These are phyloP conservation scores for Odontamblyopus lacepedii DNA, from an alignment of 2,797 vertebrate species.

Conservation along the genomic window DNA sequence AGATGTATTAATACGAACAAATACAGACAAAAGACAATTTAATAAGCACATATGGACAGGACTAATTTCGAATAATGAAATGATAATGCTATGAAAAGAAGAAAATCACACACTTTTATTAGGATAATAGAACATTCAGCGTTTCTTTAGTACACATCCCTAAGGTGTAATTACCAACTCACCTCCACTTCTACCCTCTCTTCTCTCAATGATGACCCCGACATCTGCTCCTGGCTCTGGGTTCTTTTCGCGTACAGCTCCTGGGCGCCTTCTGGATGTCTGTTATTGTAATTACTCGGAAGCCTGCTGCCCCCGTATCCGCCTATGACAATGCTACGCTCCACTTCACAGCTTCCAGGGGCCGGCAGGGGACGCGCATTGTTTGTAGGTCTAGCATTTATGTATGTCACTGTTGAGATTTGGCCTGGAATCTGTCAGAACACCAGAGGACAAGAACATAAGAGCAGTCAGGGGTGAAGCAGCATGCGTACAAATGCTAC, in stretches of 20 bases:
- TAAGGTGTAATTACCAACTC: constrained; percentile 27
- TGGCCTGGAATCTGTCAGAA: constrained; percentile 35
- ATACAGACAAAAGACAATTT: too few relatives aligned
- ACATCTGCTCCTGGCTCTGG: constrained; percentile 39
- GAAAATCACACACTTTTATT: too few relatives aligned
- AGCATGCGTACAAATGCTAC: neutral
- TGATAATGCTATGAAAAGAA: neutral
- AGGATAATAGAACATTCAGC: neutral
- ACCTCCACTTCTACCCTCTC: constrained; percentile 33
- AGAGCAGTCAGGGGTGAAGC: constrained; percentile 1
- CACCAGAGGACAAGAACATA: constrained; percentile 34
- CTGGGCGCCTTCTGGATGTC: constrained; percentile 30
- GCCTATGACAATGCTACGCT: constrained; percentile 37
- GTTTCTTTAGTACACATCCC: constrained; percentile 24
- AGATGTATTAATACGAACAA: too few relatives aligned
- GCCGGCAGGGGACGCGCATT: constrained; percentile 14
- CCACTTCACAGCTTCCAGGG: constrained; percentile 30
- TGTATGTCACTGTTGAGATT: constrained; percentile 32
- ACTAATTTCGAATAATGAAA: too few relatives aligned
- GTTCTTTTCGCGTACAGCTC: constrained; percentile 40
- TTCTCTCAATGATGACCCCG: constrained; percentile 29
- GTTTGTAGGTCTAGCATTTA: constrained; percentile 18
- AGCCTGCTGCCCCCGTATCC: constrained; percentile 29
- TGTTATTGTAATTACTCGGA: constrained; percentile 33
- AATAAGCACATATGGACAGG: too few relatives aligned